Base-by-base conservation (phyloP, 2,888 invertebrate species). In the Polydrusus pterygomalis region DNA sequence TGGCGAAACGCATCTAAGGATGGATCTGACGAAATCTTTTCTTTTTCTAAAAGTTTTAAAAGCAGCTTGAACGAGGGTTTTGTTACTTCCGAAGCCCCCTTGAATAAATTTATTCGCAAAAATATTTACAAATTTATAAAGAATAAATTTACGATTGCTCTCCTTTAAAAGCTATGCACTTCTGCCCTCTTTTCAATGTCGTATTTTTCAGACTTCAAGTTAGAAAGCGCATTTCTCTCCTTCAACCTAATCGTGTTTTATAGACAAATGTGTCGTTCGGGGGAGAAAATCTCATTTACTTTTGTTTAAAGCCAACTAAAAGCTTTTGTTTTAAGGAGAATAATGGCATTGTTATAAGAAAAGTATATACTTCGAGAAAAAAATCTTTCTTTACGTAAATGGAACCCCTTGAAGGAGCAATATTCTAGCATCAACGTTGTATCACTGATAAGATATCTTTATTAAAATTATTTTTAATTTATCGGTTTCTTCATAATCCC, bases 271-370 rank as follows among this genome's bases (percentile, higher is more conserved):
- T 51, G 65, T 34, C 65, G 34, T 34, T n/a, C 51, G 34, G 10
- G 18, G 38, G 65, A 40, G 38, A 40, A 51, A 67, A 67, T 67
- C 65, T 38, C 49, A 67, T 67, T 67, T 67, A 51, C 38, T 67
- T 67, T 67, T 67, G 65, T 67, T 34, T 49, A 49, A 51, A 51
- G 51, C 51, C 51, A 51, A 51, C 51, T 67, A 51, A 67, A 51
- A 20, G 34, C 38, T 18, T 67, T 51, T 67, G 51, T 51, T 43
- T 13, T 20, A 20, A 45, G n/a, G 43, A 11, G 25, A 20, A 58
- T 15, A n/a, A 58, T 34, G n/a, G 58, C 25, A 58, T 58, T 38
- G n/a, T 5, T 18, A 49, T 18, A 5, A 49, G 17, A 17, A n/a
- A 15, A 34, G 7, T 8, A 10, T 34, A 34, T 8, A 34, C 7